These are phyloP conservation scores for Atrina japonica DNA, from an alignment of 2,888 invertebrate genomes.

Conservation along the genomic window DNA sequence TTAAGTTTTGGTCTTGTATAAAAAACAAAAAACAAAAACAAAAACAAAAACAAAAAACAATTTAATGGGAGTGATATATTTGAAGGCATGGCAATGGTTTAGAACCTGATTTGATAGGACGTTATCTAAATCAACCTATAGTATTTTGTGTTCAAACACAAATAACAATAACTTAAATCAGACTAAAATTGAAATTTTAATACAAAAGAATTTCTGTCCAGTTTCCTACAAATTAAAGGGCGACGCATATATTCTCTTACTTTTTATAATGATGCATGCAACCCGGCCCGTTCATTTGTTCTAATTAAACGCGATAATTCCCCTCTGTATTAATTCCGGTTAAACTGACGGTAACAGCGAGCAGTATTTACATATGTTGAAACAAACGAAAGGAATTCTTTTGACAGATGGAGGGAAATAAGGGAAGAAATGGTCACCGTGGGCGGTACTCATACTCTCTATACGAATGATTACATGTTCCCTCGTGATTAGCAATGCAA, in stretches of 20 bases:
- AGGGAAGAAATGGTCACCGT: conserved; percentile 22
- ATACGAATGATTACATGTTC: no score
- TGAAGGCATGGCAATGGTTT: no score
- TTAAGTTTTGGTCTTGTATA: no score
- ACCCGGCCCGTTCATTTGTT: neutral
- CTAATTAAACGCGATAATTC: conserved; percentile 31
- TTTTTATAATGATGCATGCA: no score
- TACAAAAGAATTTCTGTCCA: neutral
- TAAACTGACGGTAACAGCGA: no score
- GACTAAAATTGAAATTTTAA: neutral
- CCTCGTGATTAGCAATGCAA: no score
- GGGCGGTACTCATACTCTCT: conserved; percentile 3
- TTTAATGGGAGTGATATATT: no score
- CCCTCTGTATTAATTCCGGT: conserved; percentile 4
- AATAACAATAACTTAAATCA: no score
- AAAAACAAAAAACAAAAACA: no score
- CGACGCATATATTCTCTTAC: no score
- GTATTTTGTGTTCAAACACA: neutral
- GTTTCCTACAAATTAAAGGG: neutral
- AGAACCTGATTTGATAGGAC: no score
- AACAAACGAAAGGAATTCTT: conserved; percentile 22
- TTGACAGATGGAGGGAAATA: conserved; percentile 36
- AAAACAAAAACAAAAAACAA: no score
- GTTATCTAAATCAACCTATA: neutral
- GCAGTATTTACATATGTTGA: neutral